Evolutionary conservation across 2,113 vertebrate species (phyloP).

Genomic region (Abramis brama): DNA sequence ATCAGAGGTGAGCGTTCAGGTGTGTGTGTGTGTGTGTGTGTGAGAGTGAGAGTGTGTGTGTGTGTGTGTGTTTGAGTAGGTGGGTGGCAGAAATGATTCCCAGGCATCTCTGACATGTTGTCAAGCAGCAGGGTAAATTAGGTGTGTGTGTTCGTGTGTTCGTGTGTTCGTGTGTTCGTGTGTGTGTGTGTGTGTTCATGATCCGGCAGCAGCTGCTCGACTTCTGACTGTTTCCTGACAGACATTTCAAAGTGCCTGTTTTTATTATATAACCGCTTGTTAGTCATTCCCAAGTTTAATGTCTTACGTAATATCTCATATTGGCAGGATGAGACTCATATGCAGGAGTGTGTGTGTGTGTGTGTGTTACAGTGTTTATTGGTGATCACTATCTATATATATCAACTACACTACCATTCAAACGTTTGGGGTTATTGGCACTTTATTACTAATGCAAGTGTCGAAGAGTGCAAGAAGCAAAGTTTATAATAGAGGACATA

Average conservation of each 20-base stretch:
- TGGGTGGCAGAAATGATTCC: slow-evolving; percentile 13
- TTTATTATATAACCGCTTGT: slow-evolving; percentile 6
- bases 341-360: neutral
- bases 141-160: slow-evolving; percentile 12
- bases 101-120: slow-evolving; percentile 28
- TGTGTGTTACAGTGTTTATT: neutral
- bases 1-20: slow-evolving; percentile 43
- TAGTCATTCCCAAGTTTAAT: neutral
- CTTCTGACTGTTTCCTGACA: neutral
- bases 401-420: no score
- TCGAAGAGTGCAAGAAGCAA: no score
- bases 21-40: neutral
- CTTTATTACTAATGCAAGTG: no score
- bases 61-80: neutral
- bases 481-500: no score
- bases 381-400: neutral
- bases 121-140: slow-evolving; percentile 3
- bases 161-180: neutral
- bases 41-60: neutral
- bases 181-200: neutral
- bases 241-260: slow-evolving; percentile 17
- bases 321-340: neutral
- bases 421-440: no score
- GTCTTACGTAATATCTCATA: slow-evolving; percentile 10
- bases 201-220: neutral